These are phyloP conservation scores for Dromiciops gliroides DNA, from an alignment of 2,113 vertebrate genomes.

Conservation along the genomic window DNA sequence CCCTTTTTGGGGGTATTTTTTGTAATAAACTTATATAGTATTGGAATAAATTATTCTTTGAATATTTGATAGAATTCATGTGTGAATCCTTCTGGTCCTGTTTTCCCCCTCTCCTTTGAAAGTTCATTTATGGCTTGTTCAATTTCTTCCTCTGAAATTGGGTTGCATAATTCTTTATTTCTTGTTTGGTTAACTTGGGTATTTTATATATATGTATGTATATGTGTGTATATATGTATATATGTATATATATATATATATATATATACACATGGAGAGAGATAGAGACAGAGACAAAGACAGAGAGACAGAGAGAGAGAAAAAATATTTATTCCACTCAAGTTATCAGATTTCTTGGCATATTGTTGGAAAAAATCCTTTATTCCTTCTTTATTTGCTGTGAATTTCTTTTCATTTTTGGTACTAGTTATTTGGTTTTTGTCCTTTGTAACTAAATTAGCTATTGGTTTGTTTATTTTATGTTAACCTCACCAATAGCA, in stretches of 20 bases:
- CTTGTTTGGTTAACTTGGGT: not conserved
- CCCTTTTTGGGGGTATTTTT: not conserved
- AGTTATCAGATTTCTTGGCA: not conserved
- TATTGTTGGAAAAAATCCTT: not conserved
- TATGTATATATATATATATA: too few species aligned
- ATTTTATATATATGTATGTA: not conserved
- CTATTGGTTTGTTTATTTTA: not conserved
- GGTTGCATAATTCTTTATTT: not conserved
- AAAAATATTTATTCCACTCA: not conserved
- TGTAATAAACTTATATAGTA: not conserved
- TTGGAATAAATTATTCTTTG: not conserved
- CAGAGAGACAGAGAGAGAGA: too few species aligned
- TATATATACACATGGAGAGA: too few species aligned
- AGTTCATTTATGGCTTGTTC: not conserved
- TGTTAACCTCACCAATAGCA: not conserved
- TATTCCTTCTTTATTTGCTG: not conserved
- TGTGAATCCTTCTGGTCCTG: not conserved
- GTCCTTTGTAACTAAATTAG: not conserved
- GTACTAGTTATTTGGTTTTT: not conserved
- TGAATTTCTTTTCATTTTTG: not conserved
- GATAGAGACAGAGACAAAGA: too few species aligned
- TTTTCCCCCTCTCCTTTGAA: not conserved
- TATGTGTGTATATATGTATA: too few species aligned
- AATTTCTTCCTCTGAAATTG: not conserved
- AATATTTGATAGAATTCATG: not conserved